Percentiles rank a stretch among this genome's conserved stretches.
phyloP scores from a whole-genome alignment of 1,140 invertebrate genomes.

The Phocides pigmalion region DNA sequence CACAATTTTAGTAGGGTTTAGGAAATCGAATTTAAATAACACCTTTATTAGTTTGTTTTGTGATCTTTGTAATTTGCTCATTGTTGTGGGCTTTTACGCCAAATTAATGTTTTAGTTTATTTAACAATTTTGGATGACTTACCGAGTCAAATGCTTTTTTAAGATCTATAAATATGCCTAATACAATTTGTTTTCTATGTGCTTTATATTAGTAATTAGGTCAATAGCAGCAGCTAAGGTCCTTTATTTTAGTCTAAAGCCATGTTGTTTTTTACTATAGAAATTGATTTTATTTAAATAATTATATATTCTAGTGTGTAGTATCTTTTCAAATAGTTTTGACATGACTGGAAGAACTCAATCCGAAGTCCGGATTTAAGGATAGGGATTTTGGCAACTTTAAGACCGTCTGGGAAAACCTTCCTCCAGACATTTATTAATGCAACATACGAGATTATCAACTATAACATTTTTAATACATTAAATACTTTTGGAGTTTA shows the following conservation, averaged over 20 bases:
- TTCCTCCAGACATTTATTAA: not conserved
- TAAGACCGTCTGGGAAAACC: not conserved
- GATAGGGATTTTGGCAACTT: not conserved
- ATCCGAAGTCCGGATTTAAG: not conserved
- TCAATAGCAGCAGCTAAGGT: slow-evolving; percentile 28
- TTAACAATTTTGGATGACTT: not conserved
- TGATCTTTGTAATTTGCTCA: too few relatives aligned
- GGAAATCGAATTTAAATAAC: too few relatives aligned
- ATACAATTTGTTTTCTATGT: slow-evolving; percentile 16
- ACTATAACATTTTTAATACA: not conserved
- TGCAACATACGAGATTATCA: not conserved
- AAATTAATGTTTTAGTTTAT: too few relatives aligned
- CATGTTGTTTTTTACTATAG: not conserved
- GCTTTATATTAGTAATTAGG: slow-evolving; percentile 35
- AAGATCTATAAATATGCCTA: not conserved
- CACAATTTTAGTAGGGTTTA: too few relatives aligned
- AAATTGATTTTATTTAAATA: not conserved
- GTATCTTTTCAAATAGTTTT: not conserved
- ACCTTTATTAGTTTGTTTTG: too few relatives aligned
- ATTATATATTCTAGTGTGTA: not conserved
- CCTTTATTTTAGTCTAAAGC: slow-evolving; percentile 12
- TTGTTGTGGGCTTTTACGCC: too few relatives aligned
- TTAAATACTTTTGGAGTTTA: not conserved
- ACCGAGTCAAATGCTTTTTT: not conserved
- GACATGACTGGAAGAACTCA: too few relatives aligned